These are phyloP conservation scores for Solenopsis invicta DNA, from an alignment of 1,140 invertebrate genomes.

Conservation along the genomic window DNA sequence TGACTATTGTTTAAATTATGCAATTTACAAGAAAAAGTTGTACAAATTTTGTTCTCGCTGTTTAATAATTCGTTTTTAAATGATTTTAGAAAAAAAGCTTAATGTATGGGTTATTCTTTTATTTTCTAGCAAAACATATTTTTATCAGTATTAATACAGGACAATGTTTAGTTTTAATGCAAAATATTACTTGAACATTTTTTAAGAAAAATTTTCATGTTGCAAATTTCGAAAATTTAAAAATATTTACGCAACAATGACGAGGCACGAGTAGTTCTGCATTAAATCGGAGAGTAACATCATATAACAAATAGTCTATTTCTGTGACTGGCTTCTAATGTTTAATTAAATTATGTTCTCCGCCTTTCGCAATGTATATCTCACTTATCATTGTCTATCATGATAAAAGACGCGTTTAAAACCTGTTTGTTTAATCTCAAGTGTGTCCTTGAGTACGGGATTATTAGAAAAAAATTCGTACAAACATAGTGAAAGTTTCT, in stretches of 20 bases:
- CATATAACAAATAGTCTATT: constrained; percentile 56
- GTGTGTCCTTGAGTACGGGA: neutral
- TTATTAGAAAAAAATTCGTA: neutral
- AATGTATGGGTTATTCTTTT: too few species aligned
- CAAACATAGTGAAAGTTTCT: neutral
- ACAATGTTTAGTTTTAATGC: too few species aligned
- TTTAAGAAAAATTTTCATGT: neutral
- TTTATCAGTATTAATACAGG: too few species aligned
- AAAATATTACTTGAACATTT: neutral
- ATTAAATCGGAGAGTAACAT: constrained; percentile 37
- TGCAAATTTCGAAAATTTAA: neutral
- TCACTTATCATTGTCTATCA: constrained; percentile 45
- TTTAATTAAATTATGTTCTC: constrained; percentile 68
- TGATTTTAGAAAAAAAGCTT: too few species aligned
- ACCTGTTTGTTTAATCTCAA: constrained; percentile 17
- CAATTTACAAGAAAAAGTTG: too few species aligned
- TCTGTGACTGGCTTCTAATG: constrained; percentile 46
- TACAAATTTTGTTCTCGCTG: too few species aligned
- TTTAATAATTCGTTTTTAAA: too few species aligned
- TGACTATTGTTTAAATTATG: too few species aligned
- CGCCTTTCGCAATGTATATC: constrained; percentile 25
- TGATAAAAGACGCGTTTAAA: constrained; percentile 13
- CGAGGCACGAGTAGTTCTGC: neutral
- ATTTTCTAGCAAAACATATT: too few species aligned
- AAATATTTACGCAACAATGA: constrained; percentile 45